Evolutionary conservation across 2,797 vertebrate species (phyloP).

Genomic region (Spea hammondii): DNA sequence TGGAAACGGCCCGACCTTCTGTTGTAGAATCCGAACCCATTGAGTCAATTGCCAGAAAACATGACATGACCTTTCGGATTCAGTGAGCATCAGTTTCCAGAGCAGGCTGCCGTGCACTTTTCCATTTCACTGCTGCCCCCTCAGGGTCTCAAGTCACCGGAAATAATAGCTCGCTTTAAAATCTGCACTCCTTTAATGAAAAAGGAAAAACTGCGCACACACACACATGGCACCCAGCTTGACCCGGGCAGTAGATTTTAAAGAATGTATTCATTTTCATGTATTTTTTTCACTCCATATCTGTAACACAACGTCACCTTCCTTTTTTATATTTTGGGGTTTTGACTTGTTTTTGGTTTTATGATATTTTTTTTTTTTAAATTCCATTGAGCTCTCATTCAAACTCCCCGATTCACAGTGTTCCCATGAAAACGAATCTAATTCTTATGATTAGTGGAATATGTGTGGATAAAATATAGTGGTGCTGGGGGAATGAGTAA

Average conservation of each 20-base stretch:
- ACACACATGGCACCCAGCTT: constrained; percentile 78
- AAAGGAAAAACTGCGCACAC: constrained; percentile 55
- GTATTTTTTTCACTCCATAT: constrained; percentile 60
- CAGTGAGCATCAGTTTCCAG: constrained; percentile 85
- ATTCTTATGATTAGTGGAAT: background rate
- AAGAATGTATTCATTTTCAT: constrained; percentile 37
- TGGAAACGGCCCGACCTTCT: constrained; percentile 82
- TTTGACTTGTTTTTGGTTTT: background rate
- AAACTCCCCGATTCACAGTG: background rate
- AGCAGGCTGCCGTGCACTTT: constrained; percentile 85
- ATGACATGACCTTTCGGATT: constrained; percentile 97
- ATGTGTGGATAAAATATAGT: background rate
- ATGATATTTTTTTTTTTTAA: no score
- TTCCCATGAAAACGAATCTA: background rate
- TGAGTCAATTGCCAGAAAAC: constrained; percentile 97
- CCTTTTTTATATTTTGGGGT: background rate
- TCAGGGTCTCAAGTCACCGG: constrained; percentile 85
- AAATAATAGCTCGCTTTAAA: constrained; percentile 90
- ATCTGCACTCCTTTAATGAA: constrained; percentile 82
- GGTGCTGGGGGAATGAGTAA: no score
- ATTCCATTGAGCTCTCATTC: no score
- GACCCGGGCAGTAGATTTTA: constrained; percentile 72
- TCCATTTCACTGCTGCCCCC: constrained; percentile 85
- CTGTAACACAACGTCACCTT: constrained; percentile 53
- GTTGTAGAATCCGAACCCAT: constrained; percentile 91